Conservation (phyloP, 2,113 vertebrate species). For the Laterallus jamaicensis region DNA sequence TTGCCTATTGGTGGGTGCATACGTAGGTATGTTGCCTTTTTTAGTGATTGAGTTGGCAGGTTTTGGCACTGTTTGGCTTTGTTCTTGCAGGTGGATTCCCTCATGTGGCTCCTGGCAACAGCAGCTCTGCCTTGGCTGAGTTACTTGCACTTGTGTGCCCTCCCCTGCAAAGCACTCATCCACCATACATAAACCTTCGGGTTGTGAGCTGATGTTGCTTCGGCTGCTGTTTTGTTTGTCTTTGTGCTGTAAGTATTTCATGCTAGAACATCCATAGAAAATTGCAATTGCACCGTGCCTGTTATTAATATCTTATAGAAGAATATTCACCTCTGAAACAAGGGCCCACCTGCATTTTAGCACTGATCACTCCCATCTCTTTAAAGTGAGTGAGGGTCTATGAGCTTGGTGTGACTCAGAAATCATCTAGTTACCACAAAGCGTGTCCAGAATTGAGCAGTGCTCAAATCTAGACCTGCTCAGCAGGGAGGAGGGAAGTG, state of each 20-base stretch:
- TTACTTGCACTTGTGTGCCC: background rate
- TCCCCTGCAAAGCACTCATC: background rate
- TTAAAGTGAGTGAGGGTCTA: rapidly evolving
- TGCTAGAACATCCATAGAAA: background rate
- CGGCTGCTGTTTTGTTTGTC: background rate
- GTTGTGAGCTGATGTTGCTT: background rate
- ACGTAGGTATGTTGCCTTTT: no score
- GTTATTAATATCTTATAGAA: background rate
- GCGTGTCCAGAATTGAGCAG: rapidly evolving
- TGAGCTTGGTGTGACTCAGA: no score
- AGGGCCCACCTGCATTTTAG: background rate
- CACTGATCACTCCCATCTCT: background rate
- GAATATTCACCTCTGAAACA: background rate
- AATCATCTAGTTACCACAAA: rapidly evolving
- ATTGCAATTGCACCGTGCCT: rapidly evolving
- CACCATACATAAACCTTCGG: background rate
- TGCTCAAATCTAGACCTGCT: background rate
- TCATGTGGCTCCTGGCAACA: rapidly evolving
- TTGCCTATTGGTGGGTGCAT: rapidly evolving
- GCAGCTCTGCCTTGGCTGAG: background rate
- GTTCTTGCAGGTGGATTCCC: background rate
- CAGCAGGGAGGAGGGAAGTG: rapidly evolving
- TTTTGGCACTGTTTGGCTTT: background rate
- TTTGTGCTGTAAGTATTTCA: background rate
- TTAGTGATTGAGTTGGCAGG: no score